phyloP scores from a whole-genome alignment of 35 echinoderm and acorn worm species.

The Ophiothrix spiculata region DNA sequence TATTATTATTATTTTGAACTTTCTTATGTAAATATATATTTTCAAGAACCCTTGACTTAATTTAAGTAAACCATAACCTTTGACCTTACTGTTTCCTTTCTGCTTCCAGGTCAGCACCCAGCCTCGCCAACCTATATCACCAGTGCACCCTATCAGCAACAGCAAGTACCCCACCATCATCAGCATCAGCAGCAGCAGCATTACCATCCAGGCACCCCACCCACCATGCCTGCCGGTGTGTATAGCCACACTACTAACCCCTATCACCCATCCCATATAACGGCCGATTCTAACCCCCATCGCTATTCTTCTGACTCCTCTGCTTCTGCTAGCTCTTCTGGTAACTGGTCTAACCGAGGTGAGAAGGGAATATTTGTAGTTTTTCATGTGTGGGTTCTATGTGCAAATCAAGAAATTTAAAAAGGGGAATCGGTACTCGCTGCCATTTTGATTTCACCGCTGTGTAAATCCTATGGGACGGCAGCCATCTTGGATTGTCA shows the following conservation, averaged over 20 bases:
- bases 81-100: too few relatives aligned
- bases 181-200: background rate
- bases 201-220: background rate
- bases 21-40: too few relatives aligned
- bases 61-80: too few relatives aligned
- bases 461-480: too few relatives aligned
- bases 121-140: background rate
- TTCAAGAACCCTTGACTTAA: too few relatives aligned
- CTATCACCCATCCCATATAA: slow-evolving; percentile 35
- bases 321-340: slow-evolving; percentile 86
- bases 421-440: too few relatives aligned
- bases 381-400: too few relatives aligned
- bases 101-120: background rate
- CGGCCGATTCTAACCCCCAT: slow-evolving; percentile 52
- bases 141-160: background rate
- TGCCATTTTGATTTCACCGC: too few relatives aligned
- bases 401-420: too few relatives aligned
- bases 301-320: slow-evolving; percentile 81
- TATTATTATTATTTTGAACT: too few relatives aligned
- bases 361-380: too few relatives aligned
- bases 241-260: slow-evolving; percentile 34
- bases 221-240: slow-evolving; percentile 59
- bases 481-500: too few relatives aligned
- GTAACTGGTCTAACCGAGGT: slow-evolving; percentile 97
- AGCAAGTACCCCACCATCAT: background rate